Conservation (phyloP, 2,113 vertebrate genomes). For the Picathartes gymnocephalus region DNA sequence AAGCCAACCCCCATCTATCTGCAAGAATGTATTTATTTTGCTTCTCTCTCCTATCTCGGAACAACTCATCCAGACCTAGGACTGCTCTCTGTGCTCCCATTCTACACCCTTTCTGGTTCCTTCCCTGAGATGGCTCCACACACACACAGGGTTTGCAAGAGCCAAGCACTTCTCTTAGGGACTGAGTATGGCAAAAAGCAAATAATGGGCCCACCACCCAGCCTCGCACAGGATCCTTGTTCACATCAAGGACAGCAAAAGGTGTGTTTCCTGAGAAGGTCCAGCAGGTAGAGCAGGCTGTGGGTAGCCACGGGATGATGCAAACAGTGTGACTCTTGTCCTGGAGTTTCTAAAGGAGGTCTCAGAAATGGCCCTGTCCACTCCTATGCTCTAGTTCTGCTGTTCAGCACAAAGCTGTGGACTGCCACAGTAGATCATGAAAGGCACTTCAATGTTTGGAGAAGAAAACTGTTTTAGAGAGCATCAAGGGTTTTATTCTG, state of each 20-base stretch:
- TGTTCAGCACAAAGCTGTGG: not conserved
- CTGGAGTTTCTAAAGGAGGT: not conserved
- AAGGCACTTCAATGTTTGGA: not conserved
- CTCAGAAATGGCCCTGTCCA: not conserved
- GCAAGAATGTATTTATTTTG: not conserved
- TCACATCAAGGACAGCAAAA: not conserved
- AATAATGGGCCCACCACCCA: not conserved
- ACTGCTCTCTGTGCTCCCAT: not conserved
- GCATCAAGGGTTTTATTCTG: not conserved
- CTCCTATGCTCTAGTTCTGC: not conserved
- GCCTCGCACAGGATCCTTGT: not conserved
- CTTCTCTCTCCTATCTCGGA: not conserved
- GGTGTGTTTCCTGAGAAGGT: not conserved
- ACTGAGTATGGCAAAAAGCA: not conserved
- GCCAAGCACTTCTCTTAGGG: not conserved
- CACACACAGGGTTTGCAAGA: not conserved
- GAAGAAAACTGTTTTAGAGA: not conserved
- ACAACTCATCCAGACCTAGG: not conserved
- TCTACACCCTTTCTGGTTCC: not conserved
- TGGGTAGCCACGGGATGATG: not conserved
- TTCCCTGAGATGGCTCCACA: not conserved
- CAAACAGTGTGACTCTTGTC: not conserved
- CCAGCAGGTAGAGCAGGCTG: not conserved
- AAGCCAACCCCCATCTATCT: not conserved
- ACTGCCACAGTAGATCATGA: not conserved